Evolutionary conservation across 2,888 invertebrate species (phyloP).

Genomic region (Torymus texanus): DNA sequence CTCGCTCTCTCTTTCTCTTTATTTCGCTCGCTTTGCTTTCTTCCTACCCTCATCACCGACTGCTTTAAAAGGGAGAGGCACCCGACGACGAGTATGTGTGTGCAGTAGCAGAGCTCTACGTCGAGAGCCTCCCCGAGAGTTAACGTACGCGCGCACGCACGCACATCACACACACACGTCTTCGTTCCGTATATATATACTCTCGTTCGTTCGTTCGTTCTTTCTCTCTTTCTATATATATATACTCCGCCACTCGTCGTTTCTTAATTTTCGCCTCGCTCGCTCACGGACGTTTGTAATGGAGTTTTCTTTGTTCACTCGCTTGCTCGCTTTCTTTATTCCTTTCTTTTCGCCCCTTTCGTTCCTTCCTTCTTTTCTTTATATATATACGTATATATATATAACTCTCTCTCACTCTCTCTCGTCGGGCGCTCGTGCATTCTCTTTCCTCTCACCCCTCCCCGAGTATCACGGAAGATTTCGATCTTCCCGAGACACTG

Average conservation of each 20-base stretch:
- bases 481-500: constrained; percentile 55
- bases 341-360: background rate
- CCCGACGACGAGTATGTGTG: background rate
- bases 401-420: constrained; percentile 1
- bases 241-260: constrained; percentile 1
- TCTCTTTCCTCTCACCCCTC: background rate
- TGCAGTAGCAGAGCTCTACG: constrained; percentile 43
- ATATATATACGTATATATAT: no score
- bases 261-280: background rate
- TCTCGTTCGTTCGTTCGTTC: background rate
- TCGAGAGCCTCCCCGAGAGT: constrained; percentile 41
- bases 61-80: constrained; percentile 4
- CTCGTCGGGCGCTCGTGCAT: constrained; percentile 6
- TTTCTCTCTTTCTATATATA: background rate
- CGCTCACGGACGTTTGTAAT: constrained; percentile 34
- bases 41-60: constrained; percentile 40
- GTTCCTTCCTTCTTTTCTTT: background rate
- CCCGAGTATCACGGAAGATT: constrained; percentile 54
- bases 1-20: no score
- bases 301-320: constrained; percentile 1
- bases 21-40: background rate
- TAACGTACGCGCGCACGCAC: constrained; percentile 16
- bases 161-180: no score
- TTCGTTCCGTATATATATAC: no score
- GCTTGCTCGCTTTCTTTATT: constrained; percentile 25